A percentile compares a stretch with the other conserved stretches of the same genome.
Conservation (phyloP, 2,113 vertebrate genomes). For the Calidris pygmaea region DNA sequence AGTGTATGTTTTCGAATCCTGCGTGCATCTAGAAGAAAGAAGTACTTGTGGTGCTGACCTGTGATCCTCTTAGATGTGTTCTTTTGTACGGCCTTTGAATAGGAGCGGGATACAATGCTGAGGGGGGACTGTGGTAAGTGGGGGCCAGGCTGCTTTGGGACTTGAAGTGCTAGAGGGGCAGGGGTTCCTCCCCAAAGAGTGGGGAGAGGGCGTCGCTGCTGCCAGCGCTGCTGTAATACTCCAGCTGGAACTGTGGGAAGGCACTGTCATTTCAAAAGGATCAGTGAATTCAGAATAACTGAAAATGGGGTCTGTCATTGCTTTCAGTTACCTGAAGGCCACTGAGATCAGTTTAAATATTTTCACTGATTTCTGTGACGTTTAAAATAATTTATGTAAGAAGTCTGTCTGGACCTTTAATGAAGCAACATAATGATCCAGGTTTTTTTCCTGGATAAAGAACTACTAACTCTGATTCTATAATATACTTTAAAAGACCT, state of each 20-base stretch:
- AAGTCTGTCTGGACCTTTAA: neutral
- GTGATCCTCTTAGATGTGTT: neutral
- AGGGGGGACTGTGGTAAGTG: neutral
- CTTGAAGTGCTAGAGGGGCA: neutral
- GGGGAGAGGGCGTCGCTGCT: accelerated
- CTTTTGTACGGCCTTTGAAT: neutral
- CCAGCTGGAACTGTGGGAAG: neutral
- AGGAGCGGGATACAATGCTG: neutral
- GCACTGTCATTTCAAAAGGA: neutral
- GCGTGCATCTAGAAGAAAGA: neutral
- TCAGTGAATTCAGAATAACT: neutral
- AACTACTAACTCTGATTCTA: neutral
- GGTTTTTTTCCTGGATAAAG: neutral
- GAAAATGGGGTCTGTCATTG: neutral
- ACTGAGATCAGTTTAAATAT: neutral
- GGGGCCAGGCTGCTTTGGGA: neutral
- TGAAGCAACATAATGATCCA: neutral
- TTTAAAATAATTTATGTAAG: neutral
- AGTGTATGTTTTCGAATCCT: neutral
- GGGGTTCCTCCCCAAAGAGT: neutral
- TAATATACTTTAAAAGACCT: neutral
- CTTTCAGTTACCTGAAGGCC: neutral
- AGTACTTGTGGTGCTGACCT: neutral
- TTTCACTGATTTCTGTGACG: neutral
- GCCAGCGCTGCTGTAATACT: neutral